phyloP scores from a whole-genome alignment of 37 sponge, comb jelly and placozoan species.

The Cladorhizidae sp. region DNA sequence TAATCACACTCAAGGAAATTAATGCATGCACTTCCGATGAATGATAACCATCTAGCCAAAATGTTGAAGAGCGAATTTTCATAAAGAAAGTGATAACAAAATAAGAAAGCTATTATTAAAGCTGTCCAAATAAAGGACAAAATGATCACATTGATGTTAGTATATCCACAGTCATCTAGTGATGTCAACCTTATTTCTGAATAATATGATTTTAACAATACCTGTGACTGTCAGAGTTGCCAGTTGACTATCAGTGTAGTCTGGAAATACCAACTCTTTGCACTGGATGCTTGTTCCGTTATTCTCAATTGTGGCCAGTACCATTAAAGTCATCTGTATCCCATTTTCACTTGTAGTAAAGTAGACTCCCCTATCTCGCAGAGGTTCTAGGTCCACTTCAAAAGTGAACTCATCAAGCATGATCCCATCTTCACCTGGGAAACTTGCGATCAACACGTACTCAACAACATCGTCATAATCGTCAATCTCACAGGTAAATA shows the following conservation, averaged over 20 bases:
- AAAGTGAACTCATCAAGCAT: not conserved
- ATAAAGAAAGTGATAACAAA: no score
- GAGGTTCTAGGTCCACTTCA: not conserved
- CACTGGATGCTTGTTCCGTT: not conserved
- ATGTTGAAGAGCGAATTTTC: no score
- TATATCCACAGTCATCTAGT: no score
- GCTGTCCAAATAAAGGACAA: no score
- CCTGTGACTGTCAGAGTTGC: not conserved
- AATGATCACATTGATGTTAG: no score
- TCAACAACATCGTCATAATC: not conserved
- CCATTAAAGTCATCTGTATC: not conserved
- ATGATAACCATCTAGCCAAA: no score
- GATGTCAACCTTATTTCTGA: no score
- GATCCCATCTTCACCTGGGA: no score
- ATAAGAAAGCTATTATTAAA: no score
- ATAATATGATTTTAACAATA: no score
- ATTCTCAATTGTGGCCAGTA: not conserved
- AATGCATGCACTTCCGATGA: no score
- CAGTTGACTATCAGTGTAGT: not conserved
- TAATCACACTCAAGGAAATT: no score
- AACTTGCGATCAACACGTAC: not conserved
- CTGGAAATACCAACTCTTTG: not conserved
- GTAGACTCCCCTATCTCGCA: not conserved
- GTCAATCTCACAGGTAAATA: not conserved
- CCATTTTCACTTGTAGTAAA: not conserved